Base-by-base conservation (phyloP, 1,140 invertebrate species). In the Saccostrea cuccullata region DNA sequence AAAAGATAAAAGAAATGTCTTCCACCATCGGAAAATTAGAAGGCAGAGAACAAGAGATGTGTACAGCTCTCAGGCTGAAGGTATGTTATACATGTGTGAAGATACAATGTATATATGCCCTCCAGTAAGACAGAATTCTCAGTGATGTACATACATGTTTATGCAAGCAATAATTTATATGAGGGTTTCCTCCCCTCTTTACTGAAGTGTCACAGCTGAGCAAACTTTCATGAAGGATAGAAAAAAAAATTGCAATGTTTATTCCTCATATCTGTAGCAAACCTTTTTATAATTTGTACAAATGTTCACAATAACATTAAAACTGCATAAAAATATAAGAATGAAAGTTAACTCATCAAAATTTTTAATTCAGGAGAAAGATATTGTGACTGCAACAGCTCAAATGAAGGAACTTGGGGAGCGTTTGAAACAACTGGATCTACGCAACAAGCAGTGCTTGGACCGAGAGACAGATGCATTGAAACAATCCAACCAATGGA, bases 341-440 rank as follows among this genome's bases (percentile, higher is more conserved):
- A 64, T 17, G 58, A 64, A n/a, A 20, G 17, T n/a, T 20, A n/a
- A 64, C 17, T 64, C 58, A 47, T 47, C 9, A 64, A 17, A 64
- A 17, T 17, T 64, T 82, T 30, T 17, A 36, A 47, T 84, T 3
- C 67, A 93, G 93, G 93, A 93, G 84, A 90, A 92, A 83, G 92
- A 93, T 85, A 88, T 93, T 15, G 60, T 85, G 11, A 89, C 89
- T 55, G 92, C 93, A 0, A 91, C 92, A 23, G 60, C 82, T 77
- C 92, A 92, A 5, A 91, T 93, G 82, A 89, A 87, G 55, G 93
- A 94, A 67, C 60, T 93, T 58, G 90, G 86, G 88, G 90, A 89
- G 15, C 90, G 92, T 56, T 88, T 94, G 64, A 90, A 90, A 64
- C 90, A 90, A 82, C 83, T 93, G 20, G 93, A 93, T 70, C 83